A percentile compares a stretch with the other conserved stretches of the same genome.
phyloP scores from a whole-genome alignment of 2,888 invertebrate genomes.

The Plebejus melissa region DNA sequence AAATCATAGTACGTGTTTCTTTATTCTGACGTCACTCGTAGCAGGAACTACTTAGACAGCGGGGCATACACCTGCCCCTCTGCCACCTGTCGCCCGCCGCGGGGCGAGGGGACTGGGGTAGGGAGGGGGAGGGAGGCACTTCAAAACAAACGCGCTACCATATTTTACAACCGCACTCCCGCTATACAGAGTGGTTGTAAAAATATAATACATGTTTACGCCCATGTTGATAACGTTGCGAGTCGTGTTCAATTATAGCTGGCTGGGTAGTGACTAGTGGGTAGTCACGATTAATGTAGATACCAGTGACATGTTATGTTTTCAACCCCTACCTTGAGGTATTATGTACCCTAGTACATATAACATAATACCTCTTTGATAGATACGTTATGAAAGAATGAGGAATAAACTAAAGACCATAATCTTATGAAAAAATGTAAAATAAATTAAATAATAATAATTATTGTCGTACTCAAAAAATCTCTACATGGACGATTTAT shows the following conservation, averaged over 20 bases:
- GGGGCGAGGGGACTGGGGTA: not conserved
- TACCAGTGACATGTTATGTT: too few species aligned
- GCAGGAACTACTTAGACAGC: not conserved
- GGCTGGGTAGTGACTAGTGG: too few species aligned
- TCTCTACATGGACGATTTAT: too few species aligned
- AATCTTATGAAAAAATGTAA: too few species aligned
- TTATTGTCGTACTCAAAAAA: too few species aligned
- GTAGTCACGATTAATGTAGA: too few species aligned
- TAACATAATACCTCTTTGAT: too few species aligned
- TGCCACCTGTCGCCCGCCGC: slow-evolving; percentile 1
- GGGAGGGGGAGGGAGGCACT: not conserved
- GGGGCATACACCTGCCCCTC: not conserved
- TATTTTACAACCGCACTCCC: not conserved
- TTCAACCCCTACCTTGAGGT: too few species aligned
- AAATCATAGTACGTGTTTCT: not conserved
- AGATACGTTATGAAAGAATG: too few species aligned
- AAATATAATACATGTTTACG: not conserved
- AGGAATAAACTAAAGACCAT: too few species aligned
- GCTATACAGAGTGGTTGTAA: not conserved
- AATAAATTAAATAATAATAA: too few species aligned
- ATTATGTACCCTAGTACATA: too few species aligned
- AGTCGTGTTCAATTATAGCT: not conserved
- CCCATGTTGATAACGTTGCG: not conserved
- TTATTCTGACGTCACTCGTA: not conserved
- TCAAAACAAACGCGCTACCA: slow-evolving; percentile 7